A percentile compares a stretch with the other conserved stretches of the same genome.
Evolutionary conservation across 2,888 invertebrate genomes (phyloP).

Genomic region (Lasius fuliginosus): DNA sequence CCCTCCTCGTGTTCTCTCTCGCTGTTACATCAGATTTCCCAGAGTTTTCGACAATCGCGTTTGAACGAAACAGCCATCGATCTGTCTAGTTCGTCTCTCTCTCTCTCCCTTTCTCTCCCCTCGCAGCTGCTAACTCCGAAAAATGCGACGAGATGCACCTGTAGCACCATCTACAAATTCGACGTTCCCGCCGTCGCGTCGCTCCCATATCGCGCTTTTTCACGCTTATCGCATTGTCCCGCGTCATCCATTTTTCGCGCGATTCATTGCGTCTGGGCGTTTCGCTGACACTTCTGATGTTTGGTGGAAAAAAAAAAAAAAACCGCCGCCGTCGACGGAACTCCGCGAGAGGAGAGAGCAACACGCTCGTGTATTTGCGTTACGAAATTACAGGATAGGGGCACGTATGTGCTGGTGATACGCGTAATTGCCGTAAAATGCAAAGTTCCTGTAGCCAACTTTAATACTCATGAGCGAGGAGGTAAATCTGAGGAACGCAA

Average conservation of each 20-base stretch:
- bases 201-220: conserved; percentile 45
- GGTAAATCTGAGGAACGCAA: conserved; percentile 10
- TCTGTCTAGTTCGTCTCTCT: conserved; percentile 35
- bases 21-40: conserved; percentile 8
- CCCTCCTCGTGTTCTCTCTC: neutral
- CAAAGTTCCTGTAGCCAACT: conserved; percentile 35
- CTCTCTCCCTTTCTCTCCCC: conserved; percentile 11
- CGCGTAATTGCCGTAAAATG: conserved; percentile 39
- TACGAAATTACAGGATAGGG: neutral
- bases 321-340: conserved; percentile 4
- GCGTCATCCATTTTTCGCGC: conserved; percentile 41
- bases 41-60: conserved; percentile 22
- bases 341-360: conserved; percentile 9
- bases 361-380: conserved; percentile 24
- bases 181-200: conserved; percentile 29
- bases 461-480: conserved; percentile 14
- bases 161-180: conserved; percentile 48
- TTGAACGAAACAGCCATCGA: conserved; percentile 32
- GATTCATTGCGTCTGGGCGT: conserved; percentile 37
- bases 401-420: conserved; percentile 18
- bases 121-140: conserved; percentile 39
- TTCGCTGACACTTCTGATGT: conserved; percentile 50
- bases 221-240: conserved; percentile 52
- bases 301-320: conserved; percentile 9
- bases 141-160: conserved; percentile 44